Evolutionary conservation across 2,888 invertebrate genomes (phyloP).

Genomic region (Cryptosula pallasiana): DNA sequence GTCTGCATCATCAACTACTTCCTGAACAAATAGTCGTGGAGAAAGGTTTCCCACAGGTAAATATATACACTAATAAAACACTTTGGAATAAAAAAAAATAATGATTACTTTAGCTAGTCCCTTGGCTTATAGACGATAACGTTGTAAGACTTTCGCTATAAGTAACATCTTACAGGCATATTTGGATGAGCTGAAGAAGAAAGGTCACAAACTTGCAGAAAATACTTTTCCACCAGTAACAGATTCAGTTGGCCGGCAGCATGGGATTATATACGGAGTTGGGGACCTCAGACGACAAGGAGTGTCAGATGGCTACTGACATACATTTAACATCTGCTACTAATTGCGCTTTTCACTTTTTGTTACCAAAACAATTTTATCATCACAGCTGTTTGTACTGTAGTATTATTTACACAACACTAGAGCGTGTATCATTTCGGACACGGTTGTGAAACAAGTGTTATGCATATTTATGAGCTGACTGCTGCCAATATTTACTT

Average conservation of each 20-base stretch:
- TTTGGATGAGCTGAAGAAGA: conserved; percentile 18
- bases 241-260: neutral
- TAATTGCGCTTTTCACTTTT: too few relatives aligned
- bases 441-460: too few relatives aligned
- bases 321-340: too few relatives aligned
- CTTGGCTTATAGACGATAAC: too few relatives aligned
- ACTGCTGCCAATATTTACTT: too few relatives aligned
- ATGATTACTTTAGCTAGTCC: too few relatives aligned
- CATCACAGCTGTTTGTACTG: too few relatives aligned
- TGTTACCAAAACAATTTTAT: too few relatives aligned
- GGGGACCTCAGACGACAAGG: conserved; percentile 8
- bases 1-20: conserved; percentile 75
- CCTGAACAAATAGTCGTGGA: conserved; percentile 69
- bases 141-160: too few relatives aligned
- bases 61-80: neutral
- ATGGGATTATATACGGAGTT: neutral
- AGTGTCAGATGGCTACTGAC: neutral
- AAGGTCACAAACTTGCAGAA: neutral
- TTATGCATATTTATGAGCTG: too few relatives aligned
- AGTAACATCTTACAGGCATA: conserved; percentile 17
- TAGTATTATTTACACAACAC: too few relatives aligned
- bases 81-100: neutral
- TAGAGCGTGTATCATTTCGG: too few relatives aligned
- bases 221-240: neutral
- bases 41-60: conserved; percentile 64